Evolutionary conservation across 2,797 vertebrate genomes (phyloP), one percentile per base, ranked within the genome.

Genomic region (Leptatherina wallacei): DNA sequence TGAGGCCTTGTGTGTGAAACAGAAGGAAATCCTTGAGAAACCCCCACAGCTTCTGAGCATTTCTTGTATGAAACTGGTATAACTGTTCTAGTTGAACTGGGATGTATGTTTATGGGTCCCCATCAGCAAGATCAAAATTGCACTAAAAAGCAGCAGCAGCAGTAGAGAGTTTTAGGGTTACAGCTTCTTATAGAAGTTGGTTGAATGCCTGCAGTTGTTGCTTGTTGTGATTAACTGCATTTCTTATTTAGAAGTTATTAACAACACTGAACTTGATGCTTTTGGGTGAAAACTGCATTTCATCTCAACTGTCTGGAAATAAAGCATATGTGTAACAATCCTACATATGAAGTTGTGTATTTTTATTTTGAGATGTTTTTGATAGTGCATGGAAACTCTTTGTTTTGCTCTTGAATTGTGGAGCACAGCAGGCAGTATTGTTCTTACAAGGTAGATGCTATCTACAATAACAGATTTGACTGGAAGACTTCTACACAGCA

Each of bases 1-100:
- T 58, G 75, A 86, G 78, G 80, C 89, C 80, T 73, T 81, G 40
- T 80, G 77, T 83, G 76, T 75, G 77, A 86, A 86, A 87, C 76
- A 65, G 65, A 84, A 61, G 78, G 40, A 68, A 66, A 76, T 80
- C 69, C 18, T 68, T 77, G 57, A 65, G 47, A 67, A 67, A 71
- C 2, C n/a, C n/a, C 57, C 10, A 40, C 32, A 36, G 59, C 40
- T 44, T 49, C 65, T 77, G 29, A 71, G 56, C 60, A 52, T 74
- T 61, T 44, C 42, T 61, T 57, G 64, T 7, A 1, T 57, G 29
- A 66, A 65, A 49, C 40, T 72, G 55, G 7, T 16, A 36, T 47
- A 14, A 70, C 60, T 29, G 12, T 32, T 63, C 14, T 22, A 24
- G 13, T 61, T 27, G 9, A 59, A 55, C 55, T 36, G 33, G 35